A percentile compares a stretch with the other conserved stretches of the same genome.
Evolutionary conservation across 1,140 invertebrate genomes (phyloP).

Genomic region (Papilio machaon): DNA sequence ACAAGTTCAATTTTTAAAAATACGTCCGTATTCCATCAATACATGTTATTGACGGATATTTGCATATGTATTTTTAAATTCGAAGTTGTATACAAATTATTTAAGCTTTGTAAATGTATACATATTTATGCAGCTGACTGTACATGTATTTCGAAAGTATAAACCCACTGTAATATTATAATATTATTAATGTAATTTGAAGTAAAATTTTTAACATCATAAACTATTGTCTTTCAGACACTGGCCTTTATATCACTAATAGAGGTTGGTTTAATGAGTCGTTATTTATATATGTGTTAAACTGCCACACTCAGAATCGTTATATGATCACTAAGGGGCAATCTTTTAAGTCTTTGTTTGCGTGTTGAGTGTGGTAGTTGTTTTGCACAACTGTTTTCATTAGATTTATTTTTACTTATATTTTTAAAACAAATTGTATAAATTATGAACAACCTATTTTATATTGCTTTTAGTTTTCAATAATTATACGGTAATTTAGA

Average conservation of each 20-base stretch:
- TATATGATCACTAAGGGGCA: too few species aligned
- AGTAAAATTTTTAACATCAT: slow-evolving; percentile 43
- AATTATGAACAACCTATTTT: slow-evolving; percentile 29
- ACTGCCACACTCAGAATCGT: background rate
- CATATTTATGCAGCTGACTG: too few species aligned
- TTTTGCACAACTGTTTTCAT: background rate
- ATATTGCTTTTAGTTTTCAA: slow-evolving; percentile 36
- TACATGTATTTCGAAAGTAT: too few species aligned
- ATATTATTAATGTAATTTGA: slow-evolving; percentile 33
- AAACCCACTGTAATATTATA: too few species aligned
- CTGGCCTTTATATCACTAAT: slow-evolving; percentile 60
- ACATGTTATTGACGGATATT: too few species aligned
- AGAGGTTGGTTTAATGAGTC: slow-evolving; percentile 39
- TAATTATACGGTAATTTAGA: background rate
- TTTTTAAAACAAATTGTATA: slow-evolving; percentile 21
- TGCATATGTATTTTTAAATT: too few species aligned
- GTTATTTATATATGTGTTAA: slow-evolving; percentile 18
- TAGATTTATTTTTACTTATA: background rate
- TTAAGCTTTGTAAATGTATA: too few species aligned
- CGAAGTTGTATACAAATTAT: too few species aligned
- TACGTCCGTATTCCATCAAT: too few species aligned
- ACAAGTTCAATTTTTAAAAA: too few species aligned
- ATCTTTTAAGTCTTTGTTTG: too few species aligned
- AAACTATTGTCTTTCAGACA: slow-evolving; percentile 47
- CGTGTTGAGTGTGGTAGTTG: background rate